A percentile compares a stretch with the other conserved stretches of the same genome.
These are phyloP conservation scores for Sialis fuliginosa DNA, from an alignment of 2,888 invertebrate species.

Conservation along the genomic window DNA sequence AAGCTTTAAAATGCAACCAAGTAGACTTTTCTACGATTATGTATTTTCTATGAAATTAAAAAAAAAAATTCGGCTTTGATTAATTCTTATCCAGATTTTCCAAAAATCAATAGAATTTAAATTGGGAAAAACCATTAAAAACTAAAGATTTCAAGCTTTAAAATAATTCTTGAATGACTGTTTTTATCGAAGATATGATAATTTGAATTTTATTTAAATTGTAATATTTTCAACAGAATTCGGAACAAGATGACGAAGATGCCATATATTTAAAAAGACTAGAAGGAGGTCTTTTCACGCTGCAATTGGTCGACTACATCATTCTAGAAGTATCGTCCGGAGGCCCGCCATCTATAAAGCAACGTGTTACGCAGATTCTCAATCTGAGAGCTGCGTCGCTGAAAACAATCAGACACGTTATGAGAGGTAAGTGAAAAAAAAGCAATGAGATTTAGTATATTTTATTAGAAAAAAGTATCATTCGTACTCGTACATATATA, in stretches of 20 bases:
- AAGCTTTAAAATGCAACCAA: too few relatives aligned
- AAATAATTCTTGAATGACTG: too few relatives aligned
- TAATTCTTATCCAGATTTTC: too few relatives aligned
- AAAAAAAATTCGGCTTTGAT: too few relatives aligned
- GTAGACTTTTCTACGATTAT: too few relatives aligned
- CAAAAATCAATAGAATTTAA: too few relatives aligned
- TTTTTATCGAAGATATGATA: too few relatives aligned
- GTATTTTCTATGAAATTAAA: too few relatives aligned
- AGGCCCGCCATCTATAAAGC: conserved; percentile 55
- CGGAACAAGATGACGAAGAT: conserved; percentile 53
- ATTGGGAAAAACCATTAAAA: too few relatives aligned
- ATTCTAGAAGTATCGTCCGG: conserved; percentile 63
- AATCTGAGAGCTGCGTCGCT: conserved; percentile 80
- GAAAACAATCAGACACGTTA: conserved; percentile 81
- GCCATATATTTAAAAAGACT: conserved; percentile 75
- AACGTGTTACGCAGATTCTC: conserved; percentile 73
- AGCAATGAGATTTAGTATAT: background rate
- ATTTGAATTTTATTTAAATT: too few relatives aligned
- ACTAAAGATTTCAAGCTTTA: too few relatives aligned
- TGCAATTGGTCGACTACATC: conserved; percentile 87
- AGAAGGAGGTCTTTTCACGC: conserved; percentile 88
- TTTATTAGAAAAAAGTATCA: background rate
- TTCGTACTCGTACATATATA: conserved; percentile 4
- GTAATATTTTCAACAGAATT: conserved; percentile 3
- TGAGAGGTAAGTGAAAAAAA: conserved; percentile 51